A percentile compares a stretch with the other conserved stretches of the same genome.
Evolutionary conservation across 2,113 vertebrate species (phyloP).

Genomic region (Oryzias woworae): DNA sequence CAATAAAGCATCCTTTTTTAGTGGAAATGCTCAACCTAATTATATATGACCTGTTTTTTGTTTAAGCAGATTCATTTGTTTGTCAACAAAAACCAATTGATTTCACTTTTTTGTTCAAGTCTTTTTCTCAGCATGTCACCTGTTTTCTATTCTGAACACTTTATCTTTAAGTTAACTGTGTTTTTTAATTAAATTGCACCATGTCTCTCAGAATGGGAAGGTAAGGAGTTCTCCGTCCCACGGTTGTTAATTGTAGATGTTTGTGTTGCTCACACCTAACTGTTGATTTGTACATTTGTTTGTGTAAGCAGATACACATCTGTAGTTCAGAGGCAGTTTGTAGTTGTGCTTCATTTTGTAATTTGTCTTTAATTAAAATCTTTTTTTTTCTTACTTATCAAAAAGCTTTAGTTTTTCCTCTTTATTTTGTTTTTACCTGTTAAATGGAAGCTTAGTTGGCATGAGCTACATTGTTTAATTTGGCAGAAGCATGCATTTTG

Average conservation of each 20-base stretch:
- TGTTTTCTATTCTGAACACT: conserved; percentile 49
- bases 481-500: conserved; percentile 16
- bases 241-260: conserved; percentile 36
- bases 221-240: conserved; percentile 69
- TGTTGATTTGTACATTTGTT: conserved; percentile 50
- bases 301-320: conserved; percentile 28
- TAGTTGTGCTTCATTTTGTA: conserved; percentile 37
- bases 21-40: conserved; percentile 25
- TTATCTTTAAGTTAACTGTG: conserved; percentile 75
- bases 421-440: conserved; percentile 18
- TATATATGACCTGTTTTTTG: conserved; percentile 4
- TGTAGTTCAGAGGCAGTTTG: conserved; percentile 12
- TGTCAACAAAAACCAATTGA: background rate
- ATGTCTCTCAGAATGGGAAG: conserved; percentile 83
- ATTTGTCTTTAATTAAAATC: conserved; percentile 13
- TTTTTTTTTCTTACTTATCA: background rate
- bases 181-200: conserved; percentile 79
- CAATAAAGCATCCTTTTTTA: conserved; percentile 22
- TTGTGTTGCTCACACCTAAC: conserved; percentile 31
- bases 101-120: conserved; percentile 20
- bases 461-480: conserved; percentile 46
- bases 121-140: conserved; percentile 31
- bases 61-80: conserved; percentile 2
- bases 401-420: background rate
- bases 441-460: conserved; percentile 21